Conservation (phyloP, 2,113 vertebrate species). For the Larimichthys polyactis region DNA sequence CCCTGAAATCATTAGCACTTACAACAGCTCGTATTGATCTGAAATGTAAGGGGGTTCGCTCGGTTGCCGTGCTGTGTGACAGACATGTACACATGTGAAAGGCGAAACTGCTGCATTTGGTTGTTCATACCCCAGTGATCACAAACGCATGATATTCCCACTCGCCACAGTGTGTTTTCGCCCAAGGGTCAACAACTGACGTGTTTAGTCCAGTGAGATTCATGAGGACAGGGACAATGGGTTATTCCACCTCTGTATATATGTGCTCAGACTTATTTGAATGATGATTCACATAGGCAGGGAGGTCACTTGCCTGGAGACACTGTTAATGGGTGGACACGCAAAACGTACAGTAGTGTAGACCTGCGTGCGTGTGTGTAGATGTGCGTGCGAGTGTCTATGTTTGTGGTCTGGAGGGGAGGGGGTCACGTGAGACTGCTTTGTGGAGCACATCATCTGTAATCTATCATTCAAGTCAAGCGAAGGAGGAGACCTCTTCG, state of each 20-base stretch:
- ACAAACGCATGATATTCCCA: slow-evolving; percentile 23
- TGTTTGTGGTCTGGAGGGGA: slow-evolving; percentile 25
- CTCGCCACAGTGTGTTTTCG: background rate
- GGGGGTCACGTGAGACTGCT: slow-evolving; percentile 38
- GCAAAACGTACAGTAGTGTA: slow-evolving; percentile 35
- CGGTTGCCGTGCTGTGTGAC: slow-evolving; percentile 9
- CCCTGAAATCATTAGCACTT: slow-evolving; percentile 67
- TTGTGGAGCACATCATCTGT: slow-evolving; percentile 63
- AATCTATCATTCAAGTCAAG: slow-evolving; percentile 64
- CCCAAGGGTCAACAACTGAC: slow-evolving; percentile 41
- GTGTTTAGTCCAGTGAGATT: slow-evolving; percentile 50
- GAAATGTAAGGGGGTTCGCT: slow-evolving; percentile 28
- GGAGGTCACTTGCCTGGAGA: slow-evolving; percentile 64
- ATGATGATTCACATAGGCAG: slow-evolving; percentile 71
- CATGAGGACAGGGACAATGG: slow-evolving; percentile 50
- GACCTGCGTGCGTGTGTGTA: slow-evolving; percentile 26
- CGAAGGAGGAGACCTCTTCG: slow-evolving; percentile 29
- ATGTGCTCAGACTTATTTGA: slow-evolving; percentile 60
- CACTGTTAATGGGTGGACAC: slow-evolving; percentile 58
- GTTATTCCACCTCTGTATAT: slow-evolving; percentile 35
- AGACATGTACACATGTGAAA: slow-evolving; percentile 27
- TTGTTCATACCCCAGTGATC: slow-evolving; percentile 47
- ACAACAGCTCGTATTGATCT: slow-evolving; percentile 61
- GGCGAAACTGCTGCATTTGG: slow-evolving; percentile 43
- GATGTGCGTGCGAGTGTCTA: slow-evolving; percentile 16